Base-by-base conservation (phyloP, 1,140 invertebrate genomes). In the Tetramorium alpestre region DNA sequence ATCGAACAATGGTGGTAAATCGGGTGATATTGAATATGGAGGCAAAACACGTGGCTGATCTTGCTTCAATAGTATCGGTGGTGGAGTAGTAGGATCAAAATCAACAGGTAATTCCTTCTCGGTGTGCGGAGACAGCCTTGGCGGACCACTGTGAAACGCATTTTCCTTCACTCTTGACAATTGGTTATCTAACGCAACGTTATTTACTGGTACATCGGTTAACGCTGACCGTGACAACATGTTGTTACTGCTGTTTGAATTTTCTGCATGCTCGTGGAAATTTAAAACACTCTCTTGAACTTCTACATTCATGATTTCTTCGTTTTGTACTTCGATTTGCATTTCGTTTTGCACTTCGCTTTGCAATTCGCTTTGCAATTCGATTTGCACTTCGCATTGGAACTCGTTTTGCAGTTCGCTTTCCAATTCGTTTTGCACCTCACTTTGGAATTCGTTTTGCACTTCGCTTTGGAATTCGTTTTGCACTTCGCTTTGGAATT, bases 1-100 rank as follows among this genome's bases (percentile, higher is more conserved):
- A 60, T 90, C 58, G 11, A 90, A 90, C 3, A 69, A 56, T 8
- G 56, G 88, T 3, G 56, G 85, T 8, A 89, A 56, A 60, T 87
- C 64, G 0, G 69, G 49, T 25, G 65, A 58, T 22, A 88, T 41
- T 25, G 82, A 44, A 54, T 78, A 82, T 25, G 56, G 11, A 7
- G 72, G 56, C 58, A 73, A 33, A 33, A 33, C 7, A 62, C 33
- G 25, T 16, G 73, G n/a, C 10, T 84, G 78, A 25, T 90, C 86
- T 56, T 90, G 60, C 25, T 85, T 76, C 11, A 62, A 2, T 38
- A 84, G 38, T 38, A 49, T 75, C 25, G 85, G 87, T 28, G 87
- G 86, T 10, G 75, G 80, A 16, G 86, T 69, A 8, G 33, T 44
- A 13, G 80, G 60, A 60, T 81, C 77, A 76, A 89, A 84, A 77